Base-by-base conservation (phyloP, 2,888 invertebrate genomes). In the Toxonevra muliebris region DNA sequence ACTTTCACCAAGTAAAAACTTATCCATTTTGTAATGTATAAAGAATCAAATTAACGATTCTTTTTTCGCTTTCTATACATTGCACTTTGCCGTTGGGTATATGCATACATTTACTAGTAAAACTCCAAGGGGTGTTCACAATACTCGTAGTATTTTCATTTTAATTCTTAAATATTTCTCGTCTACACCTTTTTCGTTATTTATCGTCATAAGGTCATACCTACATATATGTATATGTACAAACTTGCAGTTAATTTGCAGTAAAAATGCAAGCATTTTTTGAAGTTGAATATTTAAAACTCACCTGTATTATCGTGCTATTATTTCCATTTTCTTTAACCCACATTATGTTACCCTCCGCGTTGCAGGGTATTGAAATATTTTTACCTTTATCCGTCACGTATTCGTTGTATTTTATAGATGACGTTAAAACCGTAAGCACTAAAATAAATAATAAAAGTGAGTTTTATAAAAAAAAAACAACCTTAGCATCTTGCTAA, bases 321-420 rank as follows among this genome's bases (percentile, higher is more conserved):
- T 80, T 84, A 69, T 74, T 81, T 70, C 80, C 82, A 70, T 79
- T 77, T 71, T 85, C 83, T 77, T 84, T 85, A 66, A 85, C 76
- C 86, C 85, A 85, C 81, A 85, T 84, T 69, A 83, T 79, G 68
- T 80, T 80, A 70, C 84, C 83, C 71, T 82, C 78, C 67, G 82
- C 81, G 72, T 81, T 77, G 75, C 85, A 86, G 69, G 85, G 84
- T 72, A 86, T 82, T 71, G 84, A 80, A 68, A 85, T 78, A 76
- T 84, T 85, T 73, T 83, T 83, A 41, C 85, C 85, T 74, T 83
- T 82, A 72, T 86, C 84, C 69, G 82, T 80, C 54, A 82, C 80
- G 77, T 84, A 84, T 79, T 86, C 85, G 79, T 81, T 84, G 79
- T 85, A 85, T 77, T 85, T 85, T 70, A 83, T 81, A 73, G 83